A percentile compares a stretch with the other conserved stretches of the same genome.
Evolutionary conservation across 1,140 invertebrate genomes (phyloP).

Genomic region (Cryptotermes secundus): DNA sequence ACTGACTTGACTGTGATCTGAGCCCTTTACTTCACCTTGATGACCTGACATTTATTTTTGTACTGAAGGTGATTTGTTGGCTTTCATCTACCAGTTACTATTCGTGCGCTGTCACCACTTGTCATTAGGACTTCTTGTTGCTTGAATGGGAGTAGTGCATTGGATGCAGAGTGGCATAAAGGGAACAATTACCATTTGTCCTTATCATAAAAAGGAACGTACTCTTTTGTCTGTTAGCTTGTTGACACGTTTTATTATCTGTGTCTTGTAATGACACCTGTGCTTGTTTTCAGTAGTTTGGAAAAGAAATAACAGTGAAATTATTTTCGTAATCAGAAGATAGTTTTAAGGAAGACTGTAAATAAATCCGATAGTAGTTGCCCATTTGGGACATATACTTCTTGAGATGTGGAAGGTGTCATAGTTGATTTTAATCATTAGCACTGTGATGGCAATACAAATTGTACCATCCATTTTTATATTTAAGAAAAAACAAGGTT

Average conservation of each 20-base stretch:
- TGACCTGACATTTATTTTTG: background rate
- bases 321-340: slow-evolving; percentile 1
- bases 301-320: background rate
- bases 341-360: background rate
- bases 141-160: background rate
- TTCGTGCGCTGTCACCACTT: background rate
- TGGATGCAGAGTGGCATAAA: background rate
- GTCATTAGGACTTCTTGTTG: background rate
- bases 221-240: background rate
- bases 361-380: background rate
- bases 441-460: background rate
- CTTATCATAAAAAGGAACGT: background rate
- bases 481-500: background rate
- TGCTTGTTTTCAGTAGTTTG: background rate
- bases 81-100: background rate
- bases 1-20: background rate
- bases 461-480: background rate
- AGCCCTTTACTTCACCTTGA: background rate
- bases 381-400: background rate
- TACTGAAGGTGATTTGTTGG: slow-evolving; percentile 1
- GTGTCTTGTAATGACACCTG: background rate
- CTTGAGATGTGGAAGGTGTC: background rate
- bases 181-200: background rate
- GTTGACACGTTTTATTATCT: background rate
- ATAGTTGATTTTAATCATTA: background rate